Base-by-base conservation (phyloP, 92 coral and sea anemone genomes). In the Galaxea fascicularis region DNA sequence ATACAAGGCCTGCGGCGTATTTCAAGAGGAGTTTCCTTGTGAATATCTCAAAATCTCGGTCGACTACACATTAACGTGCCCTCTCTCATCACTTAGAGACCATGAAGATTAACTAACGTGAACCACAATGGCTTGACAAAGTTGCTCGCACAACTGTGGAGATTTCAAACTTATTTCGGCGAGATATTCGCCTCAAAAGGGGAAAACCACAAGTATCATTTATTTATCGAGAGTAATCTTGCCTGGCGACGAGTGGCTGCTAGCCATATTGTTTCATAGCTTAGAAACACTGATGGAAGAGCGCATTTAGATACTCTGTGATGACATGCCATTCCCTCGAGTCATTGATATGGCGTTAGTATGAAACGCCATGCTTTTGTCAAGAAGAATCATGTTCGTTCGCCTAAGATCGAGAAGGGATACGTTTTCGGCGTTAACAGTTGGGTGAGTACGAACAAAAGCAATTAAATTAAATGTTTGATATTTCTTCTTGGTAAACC, bases 311-410 rank as follows among this genome's bases (percentile, higher is more conserved):
- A 24, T n/a, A 10, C 68, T 17, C 47, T 35, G n/a, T n/a, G 20
- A 67, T 15, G 52, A 63, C 22, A 12, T 49, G 84, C 59, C 65
- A 30, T 31, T 51, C 21, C 20, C 57, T 62, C 26, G 72, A 77
- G 11, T 26, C 59, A n/a, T 44, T 49, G 74, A 29, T 31, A 89
- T 89, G 93, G 88, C 87, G 73, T 88, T 59, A 94, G 81, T 76
- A 97, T 97, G 99, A 95, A 91, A 89, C 98, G 99, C 78, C 99
- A 97, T 93, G 98, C 98, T 70, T 85, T 97, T 47, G 89, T 85
- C 58, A 91, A 91, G 88, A 94, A 90, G 75, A 76, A 80, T 10
- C 71, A 77, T 35, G 90, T 89, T 59, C 88, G 91, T 28, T 85
- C 99, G 41, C 90, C 94, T 9, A 90, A 64, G 57, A 78, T 25